Percentiles rank a stretch among this genome's conserved stretches.
These are phyloP conservation scores for Brachionus paranguensis DNA, from an alignment of 1,140 invertebrate genomes.

Conservation along the genomic window DNA sequence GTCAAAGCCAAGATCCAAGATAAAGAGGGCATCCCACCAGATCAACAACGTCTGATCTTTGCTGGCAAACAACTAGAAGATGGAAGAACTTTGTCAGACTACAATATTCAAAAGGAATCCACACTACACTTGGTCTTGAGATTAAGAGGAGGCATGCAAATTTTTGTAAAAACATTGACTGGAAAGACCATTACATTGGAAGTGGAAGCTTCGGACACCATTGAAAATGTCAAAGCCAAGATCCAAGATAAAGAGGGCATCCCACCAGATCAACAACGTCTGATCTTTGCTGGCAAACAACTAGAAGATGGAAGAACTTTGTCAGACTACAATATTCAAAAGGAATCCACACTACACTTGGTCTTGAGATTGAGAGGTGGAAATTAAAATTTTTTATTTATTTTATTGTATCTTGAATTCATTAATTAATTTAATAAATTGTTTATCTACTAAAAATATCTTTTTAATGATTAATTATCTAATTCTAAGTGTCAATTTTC, in stretches of 20 bases:
- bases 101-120: slow-evolving; percentile 46
- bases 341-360: slow-evolving; percentile 41
- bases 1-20: slow-evolving; percentile 84
- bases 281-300: slow-evolving; percentile 56
- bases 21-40: slow-evolving; percentile 58
- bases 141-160: slow-evolving; percentile 66
- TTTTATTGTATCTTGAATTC: slow-evolving; percentile 68
- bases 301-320: slow-evolving; percentile 62
- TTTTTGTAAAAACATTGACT: slow-evolving; percentile 40
- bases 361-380: slow-evolving; percentile 58
- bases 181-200: slow-evolving; percentile 38
- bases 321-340: slow-evolving; percentile 58
- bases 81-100: slow-evolving; percentile 62
- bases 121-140: slow-evolving; percentile 41
- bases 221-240: slow-evolving; percentile 83
- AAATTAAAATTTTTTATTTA: slow-evolving; percentile 56
- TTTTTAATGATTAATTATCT: no score
- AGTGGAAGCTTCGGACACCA: slow-evolving; percentile 37
- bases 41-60: slow-evolving; percentile 47
- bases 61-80: slow-evolving; percentile 58
- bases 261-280: slow-evolving; percentile 41
- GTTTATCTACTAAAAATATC: neutral
- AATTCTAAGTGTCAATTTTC: no score
- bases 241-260: slow-evolving; percentile 70
- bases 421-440: slow-evolving; percentile 47